Evolutionary conservation across 2,888 invertebrate species (phyloP), one percentile per base, ranked within the genome.

Genomic region (Cryptocephalus moraei): DNA sequence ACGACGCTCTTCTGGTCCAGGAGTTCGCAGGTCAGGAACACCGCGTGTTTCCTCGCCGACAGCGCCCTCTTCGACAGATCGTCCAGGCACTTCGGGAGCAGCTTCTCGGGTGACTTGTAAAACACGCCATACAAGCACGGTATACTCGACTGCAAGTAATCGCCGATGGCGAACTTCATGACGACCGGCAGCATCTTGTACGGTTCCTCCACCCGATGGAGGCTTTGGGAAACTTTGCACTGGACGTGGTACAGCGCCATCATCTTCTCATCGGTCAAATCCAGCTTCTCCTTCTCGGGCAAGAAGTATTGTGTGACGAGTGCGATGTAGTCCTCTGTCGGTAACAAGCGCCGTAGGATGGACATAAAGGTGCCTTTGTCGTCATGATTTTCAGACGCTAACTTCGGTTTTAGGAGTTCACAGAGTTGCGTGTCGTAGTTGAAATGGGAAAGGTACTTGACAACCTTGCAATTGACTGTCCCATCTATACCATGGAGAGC

Each of bases 41-140:
- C 33, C 8, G 56, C 55, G 33, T 60, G 60, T 49, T 60, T 60
- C 45, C 56, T 49, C 0, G 49, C 52, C 2, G 60, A 60, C 4
- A 59, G 50, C 1, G 59, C 57, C 40, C 45, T 46, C 22, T 49
- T 50, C 32, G 48, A 46, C 39, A 60, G 46, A 14, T 34, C 11
- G 32, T 54, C 48, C 12, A 57, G 48, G 32, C 52, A 50, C 0
- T 44, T 32, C 3, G 46, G 44, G 1, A 55, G 45, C n/a, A 50
- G 8, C 10, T 49, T 49, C 47, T 60, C 60, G 6, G 50, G 52
- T 3, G 55, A 50, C 44, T 44, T 49, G 14, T 56, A 57, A 42
- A 59, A 48, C 9, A 51, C 40, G 32, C 53, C 55, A 41, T 59
- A 57, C 8, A 60, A 41, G 3, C 57, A 42, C 9, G 40, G 40